A percentile compares a stretch with the other conserved stretches of the same genome.
Conservation (phyloP, 2,888 invertebrate genomes). For the Electrophaes corylata region DNA sequence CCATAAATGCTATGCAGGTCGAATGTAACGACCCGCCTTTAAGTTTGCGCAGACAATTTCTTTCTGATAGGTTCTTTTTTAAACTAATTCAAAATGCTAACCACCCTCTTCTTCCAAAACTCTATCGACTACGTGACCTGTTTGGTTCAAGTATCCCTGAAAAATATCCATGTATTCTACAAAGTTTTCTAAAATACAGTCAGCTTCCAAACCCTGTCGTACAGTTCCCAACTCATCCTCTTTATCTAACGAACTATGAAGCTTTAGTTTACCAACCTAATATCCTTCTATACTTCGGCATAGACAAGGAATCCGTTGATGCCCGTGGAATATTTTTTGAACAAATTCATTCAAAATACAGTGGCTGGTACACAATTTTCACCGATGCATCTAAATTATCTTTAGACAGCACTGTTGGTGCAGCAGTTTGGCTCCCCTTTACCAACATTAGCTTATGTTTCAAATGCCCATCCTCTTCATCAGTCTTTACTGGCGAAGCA, state of each 20-base stretch:
- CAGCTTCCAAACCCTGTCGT: neutral
- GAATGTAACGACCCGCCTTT: too few species aligned
- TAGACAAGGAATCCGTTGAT: too few species aligned
- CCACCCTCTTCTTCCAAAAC: neutral
- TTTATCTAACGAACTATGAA: neutral
- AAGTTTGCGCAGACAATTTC: neutral
- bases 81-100: slow-evolving; percentile 2
- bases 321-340: too few species aligned
- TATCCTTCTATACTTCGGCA: neutral
- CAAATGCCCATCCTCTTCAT: too few species aligned
- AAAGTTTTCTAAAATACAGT: neutral
- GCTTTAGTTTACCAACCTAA: neutral
- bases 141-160: neutral
- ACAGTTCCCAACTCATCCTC: neutral
- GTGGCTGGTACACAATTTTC: neutral
- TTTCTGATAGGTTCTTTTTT: neutral
- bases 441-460: too few species aligned
- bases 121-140: neutral
- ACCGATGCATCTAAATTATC: neutral
- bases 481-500: too few species aligned
- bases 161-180: neutral
- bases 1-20: too few species aligned
- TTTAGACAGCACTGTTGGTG: neutral
- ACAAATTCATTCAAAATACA: too few species aligned
- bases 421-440: too few species aligned